Evolutionary conservation across 2,797 vertebrate species (phyloP).

Genomic region (Otolemur crassicaudatus): DNA sequence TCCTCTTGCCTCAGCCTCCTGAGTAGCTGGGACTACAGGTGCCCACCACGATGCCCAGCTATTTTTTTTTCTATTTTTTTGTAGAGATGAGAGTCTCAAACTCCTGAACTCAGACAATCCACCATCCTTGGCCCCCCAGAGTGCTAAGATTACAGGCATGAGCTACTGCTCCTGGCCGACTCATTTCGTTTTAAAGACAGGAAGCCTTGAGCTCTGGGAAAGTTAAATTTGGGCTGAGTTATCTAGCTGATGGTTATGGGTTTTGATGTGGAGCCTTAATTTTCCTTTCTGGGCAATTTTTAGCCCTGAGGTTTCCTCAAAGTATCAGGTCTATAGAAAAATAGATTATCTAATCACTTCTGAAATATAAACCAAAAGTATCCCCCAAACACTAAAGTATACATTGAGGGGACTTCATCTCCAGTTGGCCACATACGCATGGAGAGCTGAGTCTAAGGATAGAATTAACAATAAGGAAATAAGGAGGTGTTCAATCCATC

Average conservation of each 20-base stretch:
- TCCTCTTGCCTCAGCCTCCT: no score
- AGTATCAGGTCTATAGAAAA: not conserved
- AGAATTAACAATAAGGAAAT: not conserved
- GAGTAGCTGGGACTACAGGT: no score
- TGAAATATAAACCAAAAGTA: not conserved
- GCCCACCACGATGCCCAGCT: no score
- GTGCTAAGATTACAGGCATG: no score
- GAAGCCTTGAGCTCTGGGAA: not conserved
- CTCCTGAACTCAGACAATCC: no score
- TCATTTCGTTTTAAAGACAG: not conserved
- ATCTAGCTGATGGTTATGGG: not conserved
- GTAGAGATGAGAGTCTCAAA: no score
- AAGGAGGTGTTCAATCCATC: not conserved
- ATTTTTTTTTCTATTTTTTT: no score
- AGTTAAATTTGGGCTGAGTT: not conserved
- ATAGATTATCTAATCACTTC: not conserved
- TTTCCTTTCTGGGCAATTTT: not conserved
- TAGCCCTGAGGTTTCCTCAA: not conserved
- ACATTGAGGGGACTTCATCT: fast-evolving
- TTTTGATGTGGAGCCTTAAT: not conserved
- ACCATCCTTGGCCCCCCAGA: no score
- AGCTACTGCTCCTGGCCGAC: no score
- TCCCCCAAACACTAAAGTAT: not conserved
- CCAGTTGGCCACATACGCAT: not conserved
- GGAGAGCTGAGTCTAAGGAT: not conserved